Conservation (phyloP, 1,140 invertebrate species). For the Drosophila obscura region DNA sequence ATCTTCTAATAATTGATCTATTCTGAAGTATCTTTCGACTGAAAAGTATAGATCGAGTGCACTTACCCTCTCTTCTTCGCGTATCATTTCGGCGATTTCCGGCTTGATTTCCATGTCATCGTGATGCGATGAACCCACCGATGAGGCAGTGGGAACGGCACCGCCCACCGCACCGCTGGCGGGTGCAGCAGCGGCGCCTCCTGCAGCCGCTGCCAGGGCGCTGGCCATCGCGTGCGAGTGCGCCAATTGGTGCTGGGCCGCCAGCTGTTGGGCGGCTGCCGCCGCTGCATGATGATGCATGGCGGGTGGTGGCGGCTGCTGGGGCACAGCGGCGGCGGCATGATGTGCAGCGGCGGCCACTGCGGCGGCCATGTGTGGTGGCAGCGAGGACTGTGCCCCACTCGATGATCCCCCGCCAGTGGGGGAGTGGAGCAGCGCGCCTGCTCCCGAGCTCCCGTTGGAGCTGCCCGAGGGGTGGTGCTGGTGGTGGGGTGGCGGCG, state of each 20-base stretch:
- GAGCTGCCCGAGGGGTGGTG: constrained; percentile 35
- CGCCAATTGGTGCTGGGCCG: constrained; percentile 76
- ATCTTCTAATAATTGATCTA: neutral
- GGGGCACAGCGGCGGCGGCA: constrained; percentile 42
- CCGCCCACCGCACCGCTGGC: constrained; percentile 38
- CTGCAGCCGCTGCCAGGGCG: constrained; percentile 56
- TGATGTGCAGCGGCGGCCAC: constrained; percentile 68
- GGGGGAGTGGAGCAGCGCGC: constrained; percentile 49
- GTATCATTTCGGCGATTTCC: constrained; percentile 97
- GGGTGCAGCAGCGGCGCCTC: constrained; percentile 35
- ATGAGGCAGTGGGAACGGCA: constrained; percentile 33
- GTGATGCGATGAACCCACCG: constrained; percentile 70
- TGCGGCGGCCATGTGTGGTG: constrained; percentile 69
- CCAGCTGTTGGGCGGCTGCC: constrained; percentile 74
- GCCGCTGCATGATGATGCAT: constrained; percentile 76
- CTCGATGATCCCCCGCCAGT: constrained; percentile 37
- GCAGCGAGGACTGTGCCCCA: constrained; percentile 60
- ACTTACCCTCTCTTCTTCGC: constrained; percentile 97
- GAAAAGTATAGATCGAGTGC: neutral
- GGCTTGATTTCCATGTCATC: constrained; percentile 96
- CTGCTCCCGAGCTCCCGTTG: constrained; percentile 40
- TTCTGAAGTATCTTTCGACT: neutral
- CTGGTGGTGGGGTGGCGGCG: constrained; percentile 34
- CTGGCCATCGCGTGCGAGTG: constrained; percentile 79
- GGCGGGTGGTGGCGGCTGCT: constrained; percentile 27